Evolutionary conservation across 2,888 invertebrate species (phyloP), one percentile per base, ranked within the genome.

Genomic region (Orthosia incerta): DNA sequence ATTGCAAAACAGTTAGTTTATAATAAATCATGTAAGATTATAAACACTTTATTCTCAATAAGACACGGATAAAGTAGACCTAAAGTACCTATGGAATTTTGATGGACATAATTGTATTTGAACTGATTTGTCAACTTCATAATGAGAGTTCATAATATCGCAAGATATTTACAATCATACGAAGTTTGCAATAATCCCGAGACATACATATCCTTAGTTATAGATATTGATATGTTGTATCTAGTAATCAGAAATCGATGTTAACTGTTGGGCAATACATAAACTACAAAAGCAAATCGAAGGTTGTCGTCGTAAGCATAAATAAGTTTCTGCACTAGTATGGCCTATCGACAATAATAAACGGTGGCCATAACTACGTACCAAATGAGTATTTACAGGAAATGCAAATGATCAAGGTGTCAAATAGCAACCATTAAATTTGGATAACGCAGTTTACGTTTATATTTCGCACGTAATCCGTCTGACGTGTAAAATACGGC

Each of bases 381-480:
- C 89, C 88, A 89, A 92, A 91, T 89, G 79, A 91, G 87, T 90
- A 91, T 90, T 91, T 90, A 86, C 87, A 88, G 88, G 89, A 87
- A 91, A 90, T 88, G 88, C 86, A 89, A 91, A 93, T 92, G 90
- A 93, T 93, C 91, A 90, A 91, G 83, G 91, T 93, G 91, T 93
- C 92, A 93, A 93, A 93, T 91, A 90, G 90, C 91, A 85, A 87
- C 91, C 92, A 93, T 94, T 94, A 93, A 93, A 93, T 92, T 91
- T 89, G 91, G 91, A 93, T 92, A 93, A 92, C 90, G 88, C 87
- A 88, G 91, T 89, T 92, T 91, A 91, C 89, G 88, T 91, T 92
- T 92, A 93, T 92, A 92, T 93, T 93, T 93, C 88, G 90, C 93
- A 90, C 92, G 91, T 95, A 94, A 94, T 94, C 94, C 92, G 90